These are phyloP conservation scores for Irena cyanogastra DNA, from an alignment of 2,113 vertebrate species.

Conservation along the genomic window DNA sequence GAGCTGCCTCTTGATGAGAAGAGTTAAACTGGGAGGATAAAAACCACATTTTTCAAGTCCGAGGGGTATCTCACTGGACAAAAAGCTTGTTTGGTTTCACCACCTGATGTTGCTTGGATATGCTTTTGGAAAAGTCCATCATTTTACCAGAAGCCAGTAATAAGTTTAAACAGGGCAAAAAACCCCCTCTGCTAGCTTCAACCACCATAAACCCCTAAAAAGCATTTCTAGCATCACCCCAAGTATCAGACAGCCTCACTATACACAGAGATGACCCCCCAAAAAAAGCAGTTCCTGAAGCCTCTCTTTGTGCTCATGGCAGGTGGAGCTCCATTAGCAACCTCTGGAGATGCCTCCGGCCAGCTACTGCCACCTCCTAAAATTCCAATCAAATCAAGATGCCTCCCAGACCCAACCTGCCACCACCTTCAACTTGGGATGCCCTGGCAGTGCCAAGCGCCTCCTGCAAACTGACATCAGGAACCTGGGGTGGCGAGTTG, in stretches of 20 bases:
- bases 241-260: neutral
- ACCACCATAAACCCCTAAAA: neutral
- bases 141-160: neutral
- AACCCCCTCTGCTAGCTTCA: neutral
- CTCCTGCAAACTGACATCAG: too few relatives aligned
- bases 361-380: too few relatives aligned
- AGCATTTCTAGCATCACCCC: neutral
- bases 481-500: too few relatives aligned
- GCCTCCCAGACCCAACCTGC: too few relatives aligned
- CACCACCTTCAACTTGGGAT: too few relatives aligned
- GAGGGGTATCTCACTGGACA: neutral
- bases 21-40: neutral
- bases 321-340: neutral
- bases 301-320: neutral
- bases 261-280: neutral
- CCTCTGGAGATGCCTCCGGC: neutral
- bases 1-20: neutral
- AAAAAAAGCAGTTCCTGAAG: neutral
- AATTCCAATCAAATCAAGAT: too few relatives aligned
- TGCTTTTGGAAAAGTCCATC: neutral
- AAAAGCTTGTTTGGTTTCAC: neutral
- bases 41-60: neutral
- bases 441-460: too few relatives aligned
- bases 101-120: neutral
- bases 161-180: neutral